A percentile compares a stretch with the other conserved stretches of the same genome.
Conservation (phyloP, 2,797 vertebrate species). For the Platalea minor region DNA sequence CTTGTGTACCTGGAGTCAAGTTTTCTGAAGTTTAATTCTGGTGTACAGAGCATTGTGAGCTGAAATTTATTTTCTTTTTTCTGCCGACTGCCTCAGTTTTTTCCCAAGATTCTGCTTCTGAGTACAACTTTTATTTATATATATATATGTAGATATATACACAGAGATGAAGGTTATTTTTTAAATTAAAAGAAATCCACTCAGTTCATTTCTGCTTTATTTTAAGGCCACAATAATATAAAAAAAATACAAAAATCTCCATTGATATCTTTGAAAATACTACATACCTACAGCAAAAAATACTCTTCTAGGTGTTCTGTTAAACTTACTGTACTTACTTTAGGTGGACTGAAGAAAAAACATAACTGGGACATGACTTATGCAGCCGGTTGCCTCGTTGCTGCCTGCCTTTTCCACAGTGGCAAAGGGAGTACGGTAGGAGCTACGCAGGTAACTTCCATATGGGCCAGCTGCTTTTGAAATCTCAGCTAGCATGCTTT, state of each 20-base stretch:
- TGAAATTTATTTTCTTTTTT: not conserved
- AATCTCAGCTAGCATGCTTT: not conserved
- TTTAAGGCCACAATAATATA: not conserved
- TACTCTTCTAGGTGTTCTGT: not conserved
- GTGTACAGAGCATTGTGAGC: not conserved
- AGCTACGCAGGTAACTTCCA: fast-evolving
- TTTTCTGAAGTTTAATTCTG: not conserved
- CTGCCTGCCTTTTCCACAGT: not conserved
- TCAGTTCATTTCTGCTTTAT: not conserved
- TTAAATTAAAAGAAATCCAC: not conserved
- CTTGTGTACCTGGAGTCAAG: not conserved
- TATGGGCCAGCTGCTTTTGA: not conserved
- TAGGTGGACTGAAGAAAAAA: not conserved
- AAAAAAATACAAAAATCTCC: not conserved
- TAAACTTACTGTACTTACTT: not conserved
- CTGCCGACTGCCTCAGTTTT: not conserved
- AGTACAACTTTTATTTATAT: not conserved
- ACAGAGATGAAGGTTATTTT: not conserved
- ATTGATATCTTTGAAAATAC: not conserved
- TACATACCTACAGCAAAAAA: not conserved
- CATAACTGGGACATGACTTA: not conserved
- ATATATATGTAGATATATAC: not conserved
- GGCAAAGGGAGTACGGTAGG: not conserved
- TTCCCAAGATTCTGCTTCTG: not conserved
- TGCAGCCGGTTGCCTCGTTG: fast-evolving